Conservation (phyloP, 2,113 vertebrate species). For the Campylorhamphus procurvoides region DNA sequence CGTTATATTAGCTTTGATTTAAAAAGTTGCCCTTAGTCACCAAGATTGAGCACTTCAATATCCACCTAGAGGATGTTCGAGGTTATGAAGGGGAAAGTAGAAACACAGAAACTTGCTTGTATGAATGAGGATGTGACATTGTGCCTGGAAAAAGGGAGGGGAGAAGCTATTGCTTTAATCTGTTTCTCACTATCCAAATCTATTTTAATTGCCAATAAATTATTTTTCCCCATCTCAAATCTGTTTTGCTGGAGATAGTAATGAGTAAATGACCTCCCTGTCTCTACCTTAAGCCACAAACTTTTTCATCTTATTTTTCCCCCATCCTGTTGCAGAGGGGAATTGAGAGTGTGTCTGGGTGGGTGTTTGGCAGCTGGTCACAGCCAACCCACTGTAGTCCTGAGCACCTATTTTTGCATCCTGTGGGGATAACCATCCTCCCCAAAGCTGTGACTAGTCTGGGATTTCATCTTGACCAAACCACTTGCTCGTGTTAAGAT, state of each 20-base stretch:
- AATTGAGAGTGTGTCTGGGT: not conserved
- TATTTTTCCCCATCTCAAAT: accelerated
- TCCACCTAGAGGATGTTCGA: not conserved
- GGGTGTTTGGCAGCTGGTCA: not conserved
- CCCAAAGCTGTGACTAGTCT: not conserved
- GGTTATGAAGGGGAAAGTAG: not conserved
- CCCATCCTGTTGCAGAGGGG: not conserved
- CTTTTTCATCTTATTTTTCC: not conserved
- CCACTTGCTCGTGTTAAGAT: not conserved
- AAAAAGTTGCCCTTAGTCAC: not conserved
- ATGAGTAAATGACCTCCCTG: not conserved
- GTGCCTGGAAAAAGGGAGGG: not conserved
- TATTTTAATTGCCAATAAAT: not conserved
- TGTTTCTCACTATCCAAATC: not conserved
- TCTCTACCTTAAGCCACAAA: not conserved
- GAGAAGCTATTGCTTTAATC: not conserved
- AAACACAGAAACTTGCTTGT: not conserved
- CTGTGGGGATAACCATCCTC: not conserved
- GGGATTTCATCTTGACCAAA: not conserved
- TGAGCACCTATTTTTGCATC: not conserved
- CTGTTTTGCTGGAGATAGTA: not conserved
- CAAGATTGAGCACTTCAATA: not conserved
- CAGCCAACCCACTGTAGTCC: not conserved
- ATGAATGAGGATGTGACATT: not conserved
- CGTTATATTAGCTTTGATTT: not conserved